Conservation (phyloP, 2,113 vertebrate species). For the Eulacestoma nigropectus region DNA sequence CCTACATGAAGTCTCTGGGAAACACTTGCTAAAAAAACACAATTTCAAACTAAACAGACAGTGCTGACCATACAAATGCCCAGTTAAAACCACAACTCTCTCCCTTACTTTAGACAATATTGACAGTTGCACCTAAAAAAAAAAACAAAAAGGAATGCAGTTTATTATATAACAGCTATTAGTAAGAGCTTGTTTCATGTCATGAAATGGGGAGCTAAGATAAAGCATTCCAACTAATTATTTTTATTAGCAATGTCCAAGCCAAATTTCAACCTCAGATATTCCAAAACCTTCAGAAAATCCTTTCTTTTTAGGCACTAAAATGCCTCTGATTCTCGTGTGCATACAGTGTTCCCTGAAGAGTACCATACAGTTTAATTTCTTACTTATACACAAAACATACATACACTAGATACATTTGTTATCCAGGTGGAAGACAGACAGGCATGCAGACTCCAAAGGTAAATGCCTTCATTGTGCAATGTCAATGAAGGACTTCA, state of each 20-base stretch:
- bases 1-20: not conserved
- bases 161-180: not conserved
- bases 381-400: not conserved
- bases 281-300: not conserved
- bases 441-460: not conserved
- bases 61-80: not conserved
- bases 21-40: not conserved
- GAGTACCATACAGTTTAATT: not conserved
- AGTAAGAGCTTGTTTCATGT: not conserved
- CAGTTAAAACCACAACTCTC: not conserved
- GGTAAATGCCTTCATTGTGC: not conserved
- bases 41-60: not conserved
- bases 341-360: fast-evolving
- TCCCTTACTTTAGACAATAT: not conserved
- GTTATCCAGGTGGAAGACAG: not conserved
- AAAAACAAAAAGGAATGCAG: not conserved
- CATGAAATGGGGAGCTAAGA: not conserved
- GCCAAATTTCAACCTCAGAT: not conserved
- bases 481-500: not conserved
- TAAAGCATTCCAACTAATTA: not conserved
- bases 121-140: not conserved
- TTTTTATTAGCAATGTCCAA: not conserved
- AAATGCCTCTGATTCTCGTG: not conserved
- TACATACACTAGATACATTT: not conserved
- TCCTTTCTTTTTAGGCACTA: not conserved